These are phyloP conservation scores for Lithophane semibrunnea DNA, from an alignment of 2,888 invertebrate genomes.

Conservation along the genomic window DNA sequence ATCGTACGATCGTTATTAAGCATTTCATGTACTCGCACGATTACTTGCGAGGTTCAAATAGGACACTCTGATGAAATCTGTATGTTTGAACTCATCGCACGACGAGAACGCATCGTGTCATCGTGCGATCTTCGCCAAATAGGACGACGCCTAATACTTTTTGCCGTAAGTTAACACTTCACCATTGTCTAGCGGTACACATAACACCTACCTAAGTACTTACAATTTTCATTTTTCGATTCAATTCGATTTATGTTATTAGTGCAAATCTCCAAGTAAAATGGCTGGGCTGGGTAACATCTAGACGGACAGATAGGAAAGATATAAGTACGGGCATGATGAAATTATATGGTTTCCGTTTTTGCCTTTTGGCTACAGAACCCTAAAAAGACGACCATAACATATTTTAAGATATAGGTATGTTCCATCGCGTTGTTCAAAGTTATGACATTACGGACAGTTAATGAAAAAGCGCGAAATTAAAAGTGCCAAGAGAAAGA, in stretches of 20 bases:
- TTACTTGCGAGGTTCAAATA: too few relatives aligned
- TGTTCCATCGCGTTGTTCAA: conserved; percentile 9
- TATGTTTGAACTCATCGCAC: too few relatives aligned
- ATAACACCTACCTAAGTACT: background rate
- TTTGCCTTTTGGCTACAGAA: background rate
- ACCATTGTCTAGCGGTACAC: background rate
- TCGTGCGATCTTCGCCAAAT: too few relatives aligned
- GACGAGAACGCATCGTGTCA: too few relatives aligned
- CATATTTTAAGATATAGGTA: background rate
- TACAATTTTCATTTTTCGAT: background rate
- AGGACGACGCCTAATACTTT: too few relatives aligned
- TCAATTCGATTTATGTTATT: background rate
- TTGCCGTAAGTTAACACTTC: background rate
- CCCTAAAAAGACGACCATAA: background rate
- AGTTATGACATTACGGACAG: conserved; percentile 41
- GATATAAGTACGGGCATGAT: background rate
- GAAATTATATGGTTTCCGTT: background rate
- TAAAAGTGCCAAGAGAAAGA: conserved; percentile 32
- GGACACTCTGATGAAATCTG: too few relatives aligned
- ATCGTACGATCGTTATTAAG: too few relatives aligned
- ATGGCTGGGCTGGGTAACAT: background rate
- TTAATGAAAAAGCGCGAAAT: conserved; percentile 21
- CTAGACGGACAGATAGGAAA: background rate
- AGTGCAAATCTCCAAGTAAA: background rate
- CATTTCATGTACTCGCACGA: too few relatives aligned